Base-by-base conservation (phyloP, 2,888 invertebrate species). In the Aspidiotus destructor region DNA sequence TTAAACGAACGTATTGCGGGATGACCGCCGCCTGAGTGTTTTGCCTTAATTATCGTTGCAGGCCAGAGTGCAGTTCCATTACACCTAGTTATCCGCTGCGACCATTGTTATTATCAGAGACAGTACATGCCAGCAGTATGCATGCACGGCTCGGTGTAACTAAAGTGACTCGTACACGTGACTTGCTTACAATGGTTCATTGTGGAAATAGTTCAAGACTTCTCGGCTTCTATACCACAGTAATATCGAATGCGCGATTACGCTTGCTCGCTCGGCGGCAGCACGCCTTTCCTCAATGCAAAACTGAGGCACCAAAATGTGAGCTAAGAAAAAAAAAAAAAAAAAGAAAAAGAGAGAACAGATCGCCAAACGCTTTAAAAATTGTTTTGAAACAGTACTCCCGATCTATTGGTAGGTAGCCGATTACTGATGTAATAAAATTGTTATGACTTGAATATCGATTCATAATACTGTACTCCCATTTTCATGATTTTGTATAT, bases 21-120 rank as follows among this genome's bases (percentile, higher is more conserved):
- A 58, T 58, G 58, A 58, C 58, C 58, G 58, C 58, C 58, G 58
- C 58, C 58, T 58, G 58, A 58, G 58, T 58, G 58, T 58, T 58
- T 58, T 58, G 58, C 58, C 58, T 58, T 58, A 58, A 58, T 58
- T 58, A 58, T 58, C 58, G 58, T 58, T 28, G 28, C 58, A 58
- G 58, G 58, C 28, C 58, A 58, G 58, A 58, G 58, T 58, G 58
- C 58, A 58, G 58, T 28, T 58, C 58, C 58, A 58, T 58, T 58
- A 58, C 58, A 58, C 58, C 58, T 58, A 58, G 58, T 58, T 58
- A 58, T 58, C 58, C 28, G 28, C 13, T 11, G 58, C 58, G 16
- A 58, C 58, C 58, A 58, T 58, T 58, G 58, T 58, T 58, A 58
- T 58, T 28, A 7, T 58, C 58, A 28, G 58, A 28, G 58, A 58